A percentile compares a stretch with the other conserved stretches of the same genome.
phyloP scores from a whole-genome alignment of 2,888 invertebrate genomes.

The Oegoconia quadripuncta region DNA sequence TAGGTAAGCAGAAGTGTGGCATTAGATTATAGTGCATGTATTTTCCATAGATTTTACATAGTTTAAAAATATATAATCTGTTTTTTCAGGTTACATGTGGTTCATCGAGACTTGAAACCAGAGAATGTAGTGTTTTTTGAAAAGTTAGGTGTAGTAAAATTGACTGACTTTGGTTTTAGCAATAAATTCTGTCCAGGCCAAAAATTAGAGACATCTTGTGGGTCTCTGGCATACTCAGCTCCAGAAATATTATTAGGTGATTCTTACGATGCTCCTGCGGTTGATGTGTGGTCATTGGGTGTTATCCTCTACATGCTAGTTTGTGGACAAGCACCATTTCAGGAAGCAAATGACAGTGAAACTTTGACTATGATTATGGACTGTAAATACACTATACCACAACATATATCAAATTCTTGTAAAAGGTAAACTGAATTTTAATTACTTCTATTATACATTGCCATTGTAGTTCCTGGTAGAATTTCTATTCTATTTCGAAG shows the following conservation, averaged over 20 bases:
- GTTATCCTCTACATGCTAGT: slow-evolving; percentile 99
- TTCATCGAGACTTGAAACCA: slow-evolving; percentile 96
- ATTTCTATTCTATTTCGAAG: no score
- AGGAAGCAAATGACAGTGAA: slow-evolving; percentile 99
- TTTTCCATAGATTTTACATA: no score
- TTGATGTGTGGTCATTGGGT: slow-evolving; percentile 99
- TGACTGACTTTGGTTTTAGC: slow-evolving; percentile 99
- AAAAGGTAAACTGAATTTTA: slow-evolving; percentile 86
- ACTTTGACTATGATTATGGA: slow-evolving; percentile 99
- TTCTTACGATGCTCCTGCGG: slow-evolving; percentile 99
- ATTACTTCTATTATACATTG: no score
- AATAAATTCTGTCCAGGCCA: slow-evolving; percentile 98
- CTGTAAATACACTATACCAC: slow-evolving; percentile 96
- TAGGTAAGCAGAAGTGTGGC: slow-evolving; percentile 79
- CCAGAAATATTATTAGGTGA: slow-evolving; percentile 99
- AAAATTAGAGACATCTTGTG: slow-evolving; percentile 98
- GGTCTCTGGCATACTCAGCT: slow-evolving; percentile 98
- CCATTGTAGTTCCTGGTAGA: no score
- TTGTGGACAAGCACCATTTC: slow-evolving; percentile 98
- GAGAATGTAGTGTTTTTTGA: slow-evolving; percentile 99
- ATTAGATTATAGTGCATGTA: background rate
- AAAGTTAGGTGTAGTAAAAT: slow-evolving; percentile 96
- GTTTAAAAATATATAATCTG: no score
- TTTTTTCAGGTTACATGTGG: slow-evolving; percentile 79
- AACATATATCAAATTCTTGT: slow-evolving; percentile 92